Evolutionary conservation across 2,113 vertebrate genomes (phyloP).

Genomic region (Rhinopomastus cyanomelas): DNA sequence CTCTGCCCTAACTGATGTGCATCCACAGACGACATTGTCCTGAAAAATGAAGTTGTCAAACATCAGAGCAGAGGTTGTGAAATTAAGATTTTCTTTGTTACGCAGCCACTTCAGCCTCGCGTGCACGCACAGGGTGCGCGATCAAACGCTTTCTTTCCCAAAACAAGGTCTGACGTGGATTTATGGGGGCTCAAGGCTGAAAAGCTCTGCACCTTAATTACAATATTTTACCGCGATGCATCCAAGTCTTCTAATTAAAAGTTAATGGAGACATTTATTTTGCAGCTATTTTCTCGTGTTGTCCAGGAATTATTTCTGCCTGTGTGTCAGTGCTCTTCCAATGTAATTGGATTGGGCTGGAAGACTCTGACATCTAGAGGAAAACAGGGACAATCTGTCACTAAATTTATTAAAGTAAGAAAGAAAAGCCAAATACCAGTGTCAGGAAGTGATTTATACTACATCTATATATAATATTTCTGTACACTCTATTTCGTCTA

Average conservation of each 20-base stretch:
- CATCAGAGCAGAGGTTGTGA: not conserved
- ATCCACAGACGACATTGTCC: not conserved
- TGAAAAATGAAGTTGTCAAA: conserved; percentile 56
- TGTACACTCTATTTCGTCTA: too few species aligned
- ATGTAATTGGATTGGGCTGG: not conserved
- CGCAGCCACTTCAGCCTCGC: not conserved
- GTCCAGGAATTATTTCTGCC: not conserved
- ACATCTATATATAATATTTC: too few species aligned
- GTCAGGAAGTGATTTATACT: not conserved
- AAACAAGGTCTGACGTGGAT: conserved; percentile 10
- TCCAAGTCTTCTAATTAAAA: not conserved
- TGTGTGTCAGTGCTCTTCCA: not conserved
- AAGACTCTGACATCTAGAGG: not conserved
- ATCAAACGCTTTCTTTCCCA: not conserved
- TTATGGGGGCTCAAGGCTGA: not conserved
- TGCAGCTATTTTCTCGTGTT: not conserved
- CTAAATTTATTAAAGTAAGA: not conserved
- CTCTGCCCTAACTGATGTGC: not conserved
- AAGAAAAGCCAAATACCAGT: not conserved
- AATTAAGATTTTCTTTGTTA: conserved; percentile 8
- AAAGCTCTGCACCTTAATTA: not conserved
- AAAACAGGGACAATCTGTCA: not conserved
- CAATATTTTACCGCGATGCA: not conserved
- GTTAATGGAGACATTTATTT: not conserved
- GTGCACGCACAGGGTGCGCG: not conserved